These are phyloP conservation scores for Phthorimaea operculella DNA, from an alignment of 1,140 invertebrate genomes.

Conservation along the genomic window DNA sequence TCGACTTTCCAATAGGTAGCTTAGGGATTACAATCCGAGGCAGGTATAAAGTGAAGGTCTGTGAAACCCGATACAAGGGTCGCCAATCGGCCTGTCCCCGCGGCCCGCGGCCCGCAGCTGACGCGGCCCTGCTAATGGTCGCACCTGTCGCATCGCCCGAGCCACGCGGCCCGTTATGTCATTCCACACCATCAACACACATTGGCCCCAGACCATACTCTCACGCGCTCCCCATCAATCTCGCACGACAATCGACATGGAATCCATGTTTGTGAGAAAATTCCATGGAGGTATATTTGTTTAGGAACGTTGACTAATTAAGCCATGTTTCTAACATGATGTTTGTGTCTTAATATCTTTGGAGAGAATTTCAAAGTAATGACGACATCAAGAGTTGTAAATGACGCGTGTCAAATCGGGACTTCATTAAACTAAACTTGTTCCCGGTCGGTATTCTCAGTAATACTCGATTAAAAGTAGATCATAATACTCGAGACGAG, in stretches of 20 bases:
- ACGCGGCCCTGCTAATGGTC: not conserved
- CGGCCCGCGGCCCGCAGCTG: not conserved
- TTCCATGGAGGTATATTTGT: not conserved
- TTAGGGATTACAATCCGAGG: too few species aligned
- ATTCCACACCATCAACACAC: constrained; percentile 51
- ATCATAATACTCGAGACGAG: too few species aligned
- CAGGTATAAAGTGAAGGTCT: not conserved
- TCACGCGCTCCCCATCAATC: constrained; percentile 49
- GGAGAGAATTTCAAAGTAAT: too few species aligned
- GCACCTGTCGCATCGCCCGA: not conserved
- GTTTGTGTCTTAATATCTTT: too few species aligned
- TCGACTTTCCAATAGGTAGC: too few species aligned
- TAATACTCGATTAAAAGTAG: too few species aligned
- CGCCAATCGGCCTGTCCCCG: not conserved
- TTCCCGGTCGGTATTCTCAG: too few species aligned
- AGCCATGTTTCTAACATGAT: too few species aligned
- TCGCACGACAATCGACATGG: constrained; percentile 14
- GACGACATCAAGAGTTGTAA: too few species aligned
- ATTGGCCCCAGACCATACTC: constrained; percentile 37
- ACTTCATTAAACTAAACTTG: too few species aligned
- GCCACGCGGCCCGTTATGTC: constrained; percentile 52
- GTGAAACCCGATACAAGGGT: not conserved
- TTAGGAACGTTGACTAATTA: too few species aligned
- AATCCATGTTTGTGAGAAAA: constrained; percentile 14
- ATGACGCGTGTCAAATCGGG: too few species aligned